A percentile compares a stretch with the other conserved stretches of the same genome.
These are phyloP conservation scores for Lacerta viridis DNA, from an alignment of 2,797 vertebrate species.

Conservation along the genomic window DNA sequence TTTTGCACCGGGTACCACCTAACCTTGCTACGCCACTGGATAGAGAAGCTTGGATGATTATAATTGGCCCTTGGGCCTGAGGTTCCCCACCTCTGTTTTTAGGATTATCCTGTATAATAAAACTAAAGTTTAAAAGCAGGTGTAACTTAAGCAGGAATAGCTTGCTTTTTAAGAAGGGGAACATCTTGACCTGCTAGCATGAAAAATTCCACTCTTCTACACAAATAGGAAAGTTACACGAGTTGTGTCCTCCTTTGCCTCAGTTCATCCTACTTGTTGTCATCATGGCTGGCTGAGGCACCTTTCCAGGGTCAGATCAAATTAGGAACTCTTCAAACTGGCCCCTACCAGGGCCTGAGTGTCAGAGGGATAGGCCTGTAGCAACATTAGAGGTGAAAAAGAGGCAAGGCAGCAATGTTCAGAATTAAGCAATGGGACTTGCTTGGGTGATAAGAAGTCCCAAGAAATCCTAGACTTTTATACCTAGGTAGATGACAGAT, in stretches of 20 bases:
- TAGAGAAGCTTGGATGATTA: no score
- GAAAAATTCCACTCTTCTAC: not conserved
- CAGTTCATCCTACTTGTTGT: not conserved
- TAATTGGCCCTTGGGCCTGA: no score
- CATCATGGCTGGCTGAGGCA: not conserved
- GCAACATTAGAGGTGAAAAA: not conserved
- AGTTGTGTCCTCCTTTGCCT: not conserved
- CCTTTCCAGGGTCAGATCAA: not conserved
- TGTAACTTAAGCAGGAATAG: no score
- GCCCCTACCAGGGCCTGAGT: not conserved
- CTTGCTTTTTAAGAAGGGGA: not conserved
- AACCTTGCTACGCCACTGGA: no score
- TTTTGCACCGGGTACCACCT: no score
- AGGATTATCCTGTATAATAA: no score
- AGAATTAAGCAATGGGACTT: not conserved
- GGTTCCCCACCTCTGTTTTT: no score
- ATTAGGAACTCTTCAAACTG: not conserved
- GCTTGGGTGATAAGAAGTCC: not conserved
- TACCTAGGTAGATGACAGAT: not conserved
- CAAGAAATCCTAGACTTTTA: not conserved
- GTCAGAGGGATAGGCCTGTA: no score
- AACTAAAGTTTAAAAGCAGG: no score
- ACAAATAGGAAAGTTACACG: not conserved
- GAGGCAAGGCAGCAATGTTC: not conserved
- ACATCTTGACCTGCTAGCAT: not conserved